Percentiles rank a stretch among this genome's conserved stretches.
Evolutionary conservation across 92 coral and sea anemone genomes (phyloP).

Genomic region (Metridium senile): DNA sequence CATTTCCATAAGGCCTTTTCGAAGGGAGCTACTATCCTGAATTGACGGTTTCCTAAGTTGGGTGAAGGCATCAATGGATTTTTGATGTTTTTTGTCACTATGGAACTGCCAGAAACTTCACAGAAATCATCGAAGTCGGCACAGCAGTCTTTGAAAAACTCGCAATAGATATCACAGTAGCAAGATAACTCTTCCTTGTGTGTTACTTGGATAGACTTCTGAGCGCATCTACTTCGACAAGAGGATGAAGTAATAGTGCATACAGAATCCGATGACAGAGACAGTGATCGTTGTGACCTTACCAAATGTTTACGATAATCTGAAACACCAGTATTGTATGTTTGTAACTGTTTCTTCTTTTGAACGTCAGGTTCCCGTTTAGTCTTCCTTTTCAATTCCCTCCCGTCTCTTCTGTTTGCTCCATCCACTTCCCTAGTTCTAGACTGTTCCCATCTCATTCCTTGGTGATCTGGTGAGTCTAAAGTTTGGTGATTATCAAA

Average conservation of each 20-base stretch:
- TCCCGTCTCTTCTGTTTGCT: not conserved
- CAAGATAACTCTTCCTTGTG: slow-evolving; percentile 5
- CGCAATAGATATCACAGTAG: slow-evolving; percentile 28
- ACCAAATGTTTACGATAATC: too few species aligned
- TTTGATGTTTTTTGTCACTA: not conserved
- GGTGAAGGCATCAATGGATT: not conserved
- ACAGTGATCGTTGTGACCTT: too few species aligned
- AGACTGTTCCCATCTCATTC: not conserved
- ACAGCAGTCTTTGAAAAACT: slow-evolving; percentile 27
- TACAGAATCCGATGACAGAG: too few species aligned
- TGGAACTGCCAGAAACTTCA: not conserved
- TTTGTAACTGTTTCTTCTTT: too few species aligned
- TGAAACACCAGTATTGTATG: too few species aligned
- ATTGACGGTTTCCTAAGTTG: not conserved
- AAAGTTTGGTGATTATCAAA: not conserved
- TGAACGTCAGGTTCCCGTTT: not conserved
- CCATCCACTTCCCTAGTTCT: not conserved
- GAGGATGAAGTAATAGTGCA: not conserved
- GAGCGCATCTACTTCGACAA: not conserved
- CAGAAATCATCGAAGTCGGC: slow-evolving; percentile 31
- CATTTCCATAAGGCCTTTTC: too few species aligned
- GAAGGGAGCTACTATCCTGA: not conserved
- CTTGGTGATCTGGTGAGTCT: not conserved
- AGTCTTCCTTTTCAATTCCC: not conserved
- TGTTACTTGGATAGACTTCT: not conserved